These are phyloP conservation scores for Hemicrepidius hirtus DNA, from an alignment of 2,888 invertebrate genomes.

Conservation along the genomic window DNA sequence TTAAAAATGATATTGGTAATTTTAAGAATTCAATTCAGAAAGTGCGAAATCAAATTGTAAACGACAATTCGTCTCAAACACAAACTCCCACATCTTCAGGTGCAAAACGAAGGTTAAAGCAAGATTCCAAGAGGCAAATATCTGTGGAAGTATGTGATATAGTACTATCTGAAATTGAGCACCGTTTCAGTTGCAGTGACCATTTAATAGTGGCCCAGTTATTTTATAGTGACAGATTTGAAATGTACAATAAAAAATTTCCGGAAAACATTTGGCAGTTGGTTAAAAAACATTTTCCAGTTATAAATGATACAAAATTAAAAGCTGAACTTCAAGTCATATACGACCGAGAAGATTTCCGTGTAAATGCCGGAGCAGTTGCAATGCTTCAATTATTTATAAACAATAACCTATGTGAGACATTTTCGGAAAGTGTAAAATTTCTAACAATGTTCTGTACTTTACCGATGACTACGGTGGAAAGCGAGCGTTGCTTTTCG, in stretches of 20 bases:
- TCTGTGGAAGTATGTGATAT: slow-evolving; percentile 47
- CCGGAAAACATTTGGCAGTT: slow-evolving; percentile 4
- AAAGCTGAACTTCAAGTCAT: slow-evolving; percentile 23
- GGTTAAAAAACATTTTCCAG: slow-evolving; percentile 7
- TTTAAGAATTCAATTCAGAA: slow-evolving; percentile 37
- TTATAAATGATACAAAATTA: slow-evolving; percentile 9
- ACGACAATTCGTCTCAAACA: not conserved
- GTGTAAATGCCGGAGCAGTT: slow-evolving; percentile 23
- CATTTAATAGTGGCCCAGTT: slow-evolving; percentile 43
- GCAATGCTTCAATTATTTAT: slow-evolving; percentile 40
- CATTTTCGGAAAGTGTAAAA: slow-evolving; percentile 19
- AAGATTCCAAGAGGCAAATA: slow-evolving; percentile 36
- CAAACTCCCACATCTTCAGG: not conserved
- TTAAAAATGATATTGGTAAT: slow-evolving; percentile 34
- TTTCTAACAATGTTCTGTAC: slow-evolving; percentile 41
- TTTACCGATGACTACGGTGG: slow-evolving; percentile 37
- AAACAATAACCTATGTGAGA: slow-evolving; percentile 20
- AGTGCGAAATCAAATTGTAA: slow-evolving; percentile 20
- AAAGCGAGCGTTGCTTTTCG: too few relatives aligned
- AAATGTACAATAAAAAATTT: slow-evolving; percentile 20
- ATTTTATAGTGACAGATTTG: slow-evolving; percentile 29
- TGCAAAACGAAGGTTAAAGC: slow-evolving; percentile 20
- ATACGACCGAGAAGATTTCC: slow-evolving; percentile 36
- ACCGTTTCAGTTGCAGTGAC: slow-evolving; percentile 42
- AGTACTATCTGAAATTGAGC: slow-evolving; percentile 37